Evolutionary conservation across 2,113 vertebrate genomes (phyloP).

Genomic region (Ophiodon elongatus): DNA sequence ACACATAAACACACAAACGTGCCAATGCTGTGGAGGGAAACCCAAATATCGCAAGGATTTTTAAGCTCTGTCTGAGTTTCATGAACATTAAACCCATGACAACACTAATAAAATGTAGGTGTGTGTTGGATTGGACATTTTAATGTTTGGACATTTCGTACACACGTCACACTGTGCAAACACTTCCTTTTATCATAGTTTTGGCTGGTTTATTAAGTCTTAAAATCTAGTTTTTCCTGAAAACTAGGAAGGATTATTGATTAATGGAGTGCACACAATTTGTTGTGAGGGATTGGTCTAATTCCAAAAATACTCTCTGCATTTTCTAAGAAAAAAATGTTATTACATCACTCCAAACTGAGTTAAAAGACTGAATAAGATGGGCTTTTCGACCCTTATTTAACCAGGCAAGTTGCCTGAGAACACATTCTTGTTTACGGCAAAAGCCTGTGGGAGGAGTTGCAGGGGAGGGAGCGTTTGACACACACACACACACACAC

Average conservation of each 20-base stretch:
- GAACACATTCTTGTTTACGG: conserved; percentile 66
- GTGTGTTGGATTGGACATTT: neutral
- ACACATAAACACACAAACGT: conserved; percentile 9
- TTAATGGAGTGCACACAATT: neutral
- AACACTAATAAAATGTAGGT: neutral
- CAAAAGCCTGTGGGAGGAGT: conserved; percentile 51
- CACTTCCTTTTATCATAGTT: neutral
- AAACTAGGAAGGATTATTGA: neutral
- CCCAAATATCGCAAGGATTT: neutral
- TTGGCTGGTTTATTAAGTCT: neutral
- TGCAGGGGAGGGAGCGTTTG: conserved; percentile 39
- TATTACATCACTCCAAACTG: conserved; percentile 1
- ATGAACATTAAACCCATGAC: neutral
- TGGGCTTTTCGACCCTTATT: conserved; percentile 43
- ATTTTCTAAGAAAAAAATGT: conserved; percentile 7
- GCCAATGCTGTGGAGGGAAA: conserved; percentile 6
- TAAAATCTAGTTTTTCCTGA: conserved; percentile 1
- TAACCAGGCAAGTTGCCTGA: conserved; percentile 51
- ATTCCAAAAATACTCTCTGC: neutral
- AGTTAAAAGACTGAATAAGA: conserved; percentile 13
- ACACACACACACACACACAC: conserved; percentile 58
- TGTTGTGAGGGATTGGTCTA: neutral
- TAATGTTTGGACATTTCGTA: neutral
- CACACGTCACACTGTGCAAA: neutral
- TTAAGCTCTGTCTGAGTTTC: neutral